phyloP scores from a whole-genome alignment of 2,797 vertebrate genomes.

The Sphenopsis melanotis region DNA sequence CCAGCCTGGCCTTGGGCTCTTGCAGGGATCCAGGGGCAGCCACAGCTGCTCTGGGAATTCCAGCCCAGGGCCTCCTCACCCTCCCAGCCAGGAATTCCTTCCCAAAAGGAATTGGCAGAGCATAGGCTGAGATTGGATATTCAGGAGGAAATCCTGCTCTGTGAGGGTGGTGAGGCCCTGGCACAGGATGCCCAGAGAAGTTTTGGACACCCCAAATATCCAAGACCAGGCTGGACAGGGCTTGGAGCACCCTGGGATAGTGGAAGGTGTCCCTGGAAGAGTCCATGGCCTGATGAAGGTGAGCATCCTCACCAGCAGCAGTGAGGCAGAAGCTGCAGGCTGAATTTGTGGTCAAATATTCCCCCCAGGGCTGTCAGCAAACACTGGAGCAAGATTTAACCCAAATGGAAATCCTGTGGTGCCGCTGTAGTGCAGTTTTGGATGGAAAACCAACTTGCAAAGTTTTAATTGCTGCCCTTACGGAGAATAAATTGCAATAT shows the following conservation, averaged over 20 bases:
- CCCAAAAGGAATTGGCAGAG: too few species aligned
- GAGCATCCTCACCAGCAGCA: background rate
- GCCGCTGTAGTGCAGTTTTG: background rate
- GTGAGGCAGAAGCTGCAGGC: background rate
- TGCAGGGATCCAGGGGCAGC: too few species aligned
- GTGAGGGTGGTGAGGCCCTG: background rate
- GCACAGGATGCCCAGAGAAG: background rate
- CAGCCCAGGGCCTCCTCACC: too few species aligned
- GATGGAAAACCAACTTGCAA: background rate
- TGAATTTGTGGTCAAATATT: background rate
- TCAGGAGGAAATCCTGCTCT: background rate
- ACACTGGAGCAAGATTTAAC: background rate
- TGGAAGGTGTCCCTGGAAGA: background rate
- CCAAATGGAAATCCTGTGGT: background rate
- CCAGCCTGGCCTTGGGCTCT: too few species aligned
- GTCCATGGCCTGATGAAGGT: background rate
- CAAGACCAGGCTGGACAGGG: background rate
- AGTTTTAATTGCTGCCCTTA: background rate
- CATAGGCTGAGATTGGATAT: fast-evolving
- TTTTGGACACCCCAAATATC: background rate
- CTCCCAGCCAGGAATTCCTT: too few species aligned
- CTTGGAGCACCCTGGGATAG: fast-evolving
- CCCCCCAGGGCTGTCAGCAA: background rate
- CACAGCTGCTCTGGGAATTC: too few species aligned
- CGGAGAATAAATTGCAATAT: background rate